Conservation (phyloP, 2,113 vertebrate genomes). For the Callionymus lyra region DNA sequence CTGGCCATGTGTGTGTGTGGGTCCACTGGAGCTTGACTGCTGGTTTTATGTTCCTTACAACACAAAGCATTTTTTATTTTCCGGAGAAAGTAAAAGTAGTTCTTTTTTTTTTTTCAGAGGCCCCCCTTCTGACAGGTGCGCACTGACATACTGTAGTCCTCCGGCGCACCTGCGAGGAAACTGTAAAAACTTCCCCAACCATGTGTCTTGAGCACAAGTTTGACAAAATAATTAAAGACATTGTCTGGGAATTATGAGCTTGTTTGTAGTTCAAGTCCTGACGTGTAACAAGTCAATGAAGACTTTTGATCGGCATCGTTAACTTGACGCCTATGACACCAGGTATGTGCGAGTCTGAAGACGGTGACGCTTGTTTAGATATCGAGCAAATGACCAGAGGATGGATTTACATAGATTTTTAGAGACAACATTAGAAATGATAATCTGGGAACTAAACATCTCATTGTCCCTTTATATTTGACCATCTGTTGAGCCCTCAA, state of each 20-base stretch:
- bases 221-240: not conserved
- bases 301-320: slow-evolving; percentile 1
- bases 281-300: slow-evolving; percentile 15
- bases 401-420: too few species aligned
- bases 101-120: too few species aligned
- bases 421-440: too few species aligned
- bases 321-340: slow-evolving; percentile 1
- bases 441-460: too few species aligned
- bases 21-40: slow-evolving; percentile 7
- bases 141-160: too few species aligned
- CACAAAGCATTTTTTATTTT: too few species aligned
- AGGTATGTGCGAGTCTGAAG: not conserved
- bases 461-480: too few species aligned
- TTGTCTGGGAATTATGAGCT: slow-evolving; percentile 11
- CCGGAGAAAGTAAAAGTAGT: too few species aligned
- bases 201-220: slow-evolving; percentile 4
- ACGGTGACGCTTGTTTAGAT: too few species aligned
- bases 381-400: too few species aligned
- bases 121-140: too few species aligned
- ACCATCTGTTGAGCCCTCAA: too few species aligned
- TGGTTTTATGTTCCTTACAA: slow-evolving; percentile 17
- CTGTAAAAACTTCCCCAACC: slow-evolving; percentile 5
- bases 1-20: slow-evolving; percentile 28
- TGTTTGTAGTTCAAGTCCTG: slow-evolving; percentile 14
- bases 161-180: slow-evolving; percentile 20